Percentiles rank a stretch among this genome's conserved stretches.
Conservation (phyloP, 2,888 invertebrate species). For the Parthenolecanium corni region DNA sequence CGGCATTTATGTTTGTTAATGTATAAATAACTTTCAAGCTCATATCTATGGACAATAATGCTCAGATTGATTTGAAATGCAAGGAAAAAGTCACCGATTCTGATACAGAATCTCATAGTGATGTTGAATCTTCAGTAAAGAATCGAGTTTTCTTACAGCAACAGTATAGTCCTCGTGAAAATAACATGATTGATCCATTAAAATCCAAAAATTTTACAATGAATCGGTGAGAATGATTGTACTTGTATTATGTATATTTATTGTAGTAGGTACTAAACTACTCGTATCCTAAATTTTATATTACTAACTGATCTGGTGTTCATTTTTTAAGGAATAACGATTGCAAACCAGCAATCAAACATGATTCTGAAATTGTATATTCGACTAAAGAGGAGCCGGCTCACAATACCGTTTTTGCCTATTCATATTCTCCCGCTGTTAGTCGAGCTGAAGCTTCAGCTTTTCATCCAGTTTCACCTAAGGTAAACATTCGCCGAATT, state of each 20-base stretch:
- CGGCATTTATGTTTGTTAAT: neutral
- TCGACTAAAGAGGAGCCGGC: slow-evolving; percentile 29
- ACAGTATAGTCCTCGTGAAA: slow-evolving; percentile 48
- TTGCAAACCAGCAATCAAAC: neutral
- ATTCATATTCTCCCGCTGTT: slow-evolving; percentile 55
- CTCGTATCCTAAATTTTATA: neutral
- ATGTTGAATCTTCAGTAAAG: slow-evolving; percentile 41
- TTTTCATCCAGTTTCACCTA: slow-evolving; percentile 69
- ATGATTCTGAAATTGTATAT: neutral
- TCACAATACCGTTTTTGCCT: slow-evolving; percentile 36
- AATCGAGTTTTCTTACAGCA: slow-evolving; percentile 48
- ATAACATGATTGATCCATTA: slow-evolving; percentile 59
- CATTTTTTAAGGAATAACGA: neutral
- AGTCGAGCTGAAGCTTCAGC: slow-evolving; percentile 74
- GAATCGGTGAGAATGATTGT: slow-evolving; percentile 38
- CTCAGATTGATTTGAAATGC: slow-evolving; percentile 61
- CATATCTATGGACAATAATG: slow-evolving; percentile 9
- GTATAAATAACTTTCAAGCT: slow-evolving; percentile 8
- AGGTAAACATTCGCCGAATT: slow-evolving; percentile 36
- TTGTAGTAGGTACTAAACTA: no score
- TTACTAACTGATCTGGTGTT: neutral
- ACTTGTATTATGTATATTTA: no score
- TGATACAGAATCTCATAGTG: slow-evolving; percentile 57
- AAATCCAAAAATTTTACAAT: slow-evolving; percentile 80
- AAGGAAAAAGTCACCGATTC: slow-evolving; percentile 80